phyloP scores from a whole-genome alignment of 2,797 vertebrate species.

The Acanthurus leucopareius region DNA sequence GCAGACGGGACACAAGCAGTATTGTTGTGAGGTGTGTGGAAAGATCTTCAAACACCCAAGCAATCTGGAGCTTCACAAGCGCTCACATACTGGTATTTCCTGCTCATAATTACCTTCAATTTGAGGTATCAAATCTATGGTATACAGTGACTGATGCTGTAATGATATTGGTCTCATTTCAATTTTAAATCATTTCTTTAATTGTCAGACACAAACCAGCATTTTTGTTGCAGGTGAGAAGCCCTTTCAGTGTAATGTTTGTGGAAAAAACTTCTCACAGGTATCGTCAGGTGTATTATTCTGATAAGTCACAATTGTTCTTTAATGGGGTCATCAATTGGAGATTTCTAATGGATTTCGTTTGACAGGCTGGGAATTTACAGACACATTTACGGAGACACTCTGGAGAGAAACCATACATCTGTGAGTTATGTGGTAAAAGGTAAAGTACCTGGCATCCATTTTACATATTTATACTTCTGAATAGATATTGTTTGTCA shows the following conservation, averaged over 20 bases:
- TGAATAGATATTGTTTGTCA: background rate
- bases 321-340: background rate
- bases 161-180: background rate
- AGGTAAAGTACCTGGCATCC: slow-evolving; percentile 83
- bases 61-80: slow-evolving; percentile 97
- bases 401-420: slow-evolving; percentile 98
- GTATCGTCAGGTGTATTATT: slow-evolving; percentile 80
- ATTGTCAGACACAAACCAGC: background rate
- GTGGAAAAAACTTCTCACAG: slow-evolving; percentile 99
- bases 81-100: slow-evolving; percentile 95
- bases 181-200: too few relatives aligned
- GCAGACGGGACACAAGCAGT: slow-evolving; percentile 87
- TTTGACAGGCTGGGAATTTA: slow-evolving; percentile 93
- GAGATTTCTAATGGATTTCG: slow-evolving; percentile 46
- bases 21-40: slow-evolving; percentile 92
- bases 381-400: slow-evolving; percentile 97
- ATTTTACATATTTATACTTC: background rate
- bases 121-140: background rate
- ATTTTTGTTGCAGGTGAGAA: slow-evolving; percentile 92
- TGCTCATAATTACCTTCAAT: background rate
- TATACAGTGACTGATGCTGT: background rate
- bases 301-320: background rate
- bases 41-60: slow-evolving; percentile 98
- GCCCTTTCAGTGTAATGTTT: slow-evolving; percentile 98
- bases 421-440: slow-evolving; percentile 98